Conservation (phyloP, 2,888 invertebrate species). For the Heliconius ismenius region DNA sequence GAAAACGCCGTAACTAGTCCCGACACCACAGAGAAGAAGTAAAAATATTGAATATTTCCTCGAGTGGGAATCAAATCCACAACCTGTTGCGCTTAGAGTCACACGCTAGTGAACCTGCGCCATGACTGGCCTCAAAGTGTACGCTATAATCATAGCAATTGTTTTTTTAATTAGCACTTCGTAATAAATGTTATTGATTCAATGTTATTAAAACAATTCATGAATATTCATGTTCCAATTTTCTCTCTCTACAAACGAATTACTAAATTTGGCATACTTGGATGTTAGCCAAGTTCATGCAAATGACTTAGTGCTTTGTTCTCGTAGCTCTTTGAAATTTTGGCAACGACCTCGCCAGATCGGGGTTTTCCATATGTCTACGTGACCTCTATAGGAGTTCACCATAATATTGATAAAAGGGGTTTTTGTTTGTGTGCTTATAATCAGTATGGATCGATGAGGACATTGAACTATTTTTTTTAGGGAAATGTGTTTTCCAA, state of each 20-base stretch:
- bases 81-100: neutral
- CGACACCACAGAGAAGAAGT: too few relatives aligned
- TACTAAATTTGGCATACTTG: slow-evolving; percentile 32
- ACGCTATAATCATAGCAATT: neutral
- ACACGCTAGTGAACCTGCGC: neutral
- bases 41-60: too few relatives aligned
- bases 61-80: neutral
- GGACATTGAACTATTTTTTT: neutral
- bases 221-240: slow-evolving; percentile 21
- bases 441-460: neutral
- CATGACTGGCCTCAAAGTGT: neutral
- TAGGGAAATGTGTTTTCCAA: too few relatives aligned
- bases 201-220: neutral
- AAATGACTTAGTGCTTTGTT: slow-evolving; percentile 36
- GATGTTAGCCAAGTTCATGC: slow-evolving; percentile 35
- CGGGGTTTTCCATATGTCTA: neutral
- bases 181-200: neutral
- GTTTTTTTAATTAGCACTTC: neutral
- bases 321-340: slow-evolving; percentile 35
- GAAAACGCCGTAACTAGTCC: too few relatives aligned
- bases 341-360: slow-evolving; percentile 31
- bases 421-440: slow-evolving; percentile 14
- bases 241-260: slow-evolving; percentile 13
- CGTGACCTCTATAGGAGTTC: slow-evolving; percentile 13
- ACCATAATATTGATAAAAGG: slow-evolving; percentile 10